Conservation (phyloP, 2,797 vertebrate genomes). For the Pteronotus mesoamericanus region DNA sequence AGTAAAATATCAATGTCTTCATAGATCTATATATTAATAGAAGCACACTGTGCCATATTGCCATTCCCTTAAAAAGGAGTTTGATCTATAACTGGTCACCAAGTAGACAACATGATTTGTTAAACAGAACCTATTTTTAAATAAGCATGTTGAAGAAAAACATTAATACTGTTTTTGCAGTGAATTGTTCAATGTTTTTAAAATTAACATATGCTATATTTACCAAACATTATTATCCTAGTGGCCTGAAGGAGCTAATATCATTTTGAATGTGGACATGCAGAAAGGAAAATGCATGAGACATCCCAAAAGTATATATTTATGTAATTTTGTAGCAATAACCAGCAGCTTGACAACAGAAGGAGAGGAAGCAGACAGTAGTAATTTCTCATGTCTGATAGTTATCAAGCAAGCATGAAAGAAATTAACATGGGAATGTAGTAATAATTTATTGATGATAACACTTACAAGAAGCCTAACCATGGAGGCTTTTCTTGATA, state of each 20-base stretch:
- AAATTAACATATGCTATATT: background rate
- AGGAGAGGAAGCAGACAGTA: background rate
- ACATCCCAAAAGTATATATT: background rate
- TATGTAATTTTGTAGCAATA: background rate
- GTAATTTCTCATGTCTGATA: background rate
- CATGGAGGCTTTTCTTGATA: background rate
- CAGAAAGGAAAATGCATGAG: background rate
- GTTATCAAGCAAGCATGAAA: background rate
- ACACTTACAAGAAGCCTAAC: background rate
- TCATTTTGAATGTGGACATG: background rate
- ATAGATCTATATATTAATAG: background rate
- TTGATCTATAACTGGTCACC: background rate
- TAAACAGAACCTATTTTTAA: slow-evolving; percentile 9
- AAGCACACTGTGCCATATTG: background rate
- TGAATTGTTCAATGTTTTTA: background rate
- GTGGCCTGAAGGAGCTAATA: background rate
- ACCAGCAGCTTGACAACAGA: background rate
- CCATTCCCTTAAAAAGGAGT: background rate
- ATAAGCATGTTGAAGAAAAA: background rate
- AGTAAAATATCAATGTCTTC: background rate
- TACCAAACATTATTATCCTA: background rate
- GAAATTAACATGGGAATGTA: background rate
- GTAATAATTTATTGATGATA: background rate
- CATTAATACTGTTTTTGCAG: background rate
- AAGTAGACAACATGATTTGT: background rate